Conservation (phyloP, 2,888 invertebrate species). For the Sarcophaga carnaria region DNA sequence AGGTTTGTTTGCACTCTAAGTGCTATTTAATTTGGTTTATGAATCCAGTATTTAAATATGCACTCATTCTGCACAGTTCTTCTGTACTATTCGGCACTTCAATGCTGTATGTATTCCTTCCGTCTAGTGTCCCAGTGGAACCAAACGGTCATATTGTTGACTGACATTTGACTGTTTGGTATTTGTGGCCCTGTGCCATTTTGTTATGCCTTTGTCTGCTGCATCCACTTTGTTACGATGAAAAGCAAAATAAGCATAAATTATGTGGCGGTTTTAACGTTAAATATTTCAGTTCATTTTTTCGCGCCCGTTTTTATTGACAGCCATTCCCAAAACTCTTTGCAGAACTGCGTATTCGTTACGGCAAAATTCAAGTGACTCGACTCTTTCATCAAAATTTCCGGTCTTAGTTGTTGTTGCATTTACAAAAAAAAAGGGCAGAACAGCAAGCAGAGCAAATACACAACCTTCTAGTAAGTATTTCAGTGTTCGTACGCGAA, state of each 20-base stretch:
- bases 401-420: too few species aligned
- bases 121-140: too few species aligned
- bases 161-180: neutral
- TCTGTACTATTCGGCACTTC: neutral
- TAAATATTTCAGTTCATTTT: neutral
- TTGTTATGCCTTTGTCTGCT: neutral
- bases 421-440: too few species aligned
- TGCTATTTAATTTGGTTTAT: neutral
- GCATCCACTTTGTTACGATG: neutral
- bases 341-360: neutral
- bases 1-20: neutral
- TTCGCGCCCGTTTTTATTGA: neutral
- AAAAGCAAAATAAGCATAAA: conserved; percentile 25
- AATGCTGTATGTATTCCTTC: too few species aligned
- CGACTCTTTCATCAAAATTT: too few species aligned
- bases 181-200: neutral
- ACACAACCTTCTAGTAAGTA: too few species aligned
- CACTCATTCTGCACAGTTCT: neutral
- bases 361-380: neutral
- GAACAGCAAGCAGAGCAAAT: too few species aligned
- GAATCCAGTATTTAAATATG: neutral
- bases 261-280: neutral
- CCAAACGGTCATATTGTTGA: neutral
- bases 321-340: neutral
- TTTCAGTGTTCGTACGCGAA: too few species aligned